Percentiles rank a stretch among this genome's conserved stretches.
phyloP scores from a whole-genome alignment of 2,797 vertebrate species.

The Melanotaenia nigrans region DNA sequence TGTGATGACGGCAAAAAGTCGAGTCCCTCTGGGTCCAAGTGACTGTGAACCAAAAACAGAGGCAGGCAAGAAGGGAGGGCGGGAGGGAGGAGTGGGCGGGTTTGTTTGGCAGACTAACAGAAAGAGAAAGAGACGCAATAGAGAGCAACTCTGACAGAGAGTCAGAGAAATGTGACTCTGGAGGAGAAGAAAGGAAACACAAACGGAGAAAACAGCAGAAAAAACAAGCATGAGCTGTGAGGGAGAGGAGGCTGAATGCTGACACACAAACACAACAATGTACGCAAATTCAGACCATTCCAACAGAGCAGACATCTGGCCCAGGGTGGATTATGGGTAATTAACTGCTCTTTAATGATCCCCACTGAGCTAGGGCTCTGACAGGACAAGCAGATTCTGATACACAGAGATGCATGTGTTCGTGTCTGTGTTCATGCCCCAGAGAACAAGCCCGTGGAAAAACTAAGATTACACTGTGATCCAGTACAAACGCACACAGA shows the following conservation, averaged over 20 bases:
- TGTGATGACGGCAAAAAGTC: conserved; percentile 39
- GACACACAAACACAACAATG: not conserved
- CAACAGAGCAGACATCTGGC: conserved; percentile 76
- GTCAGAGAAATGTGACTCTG: not conserved
- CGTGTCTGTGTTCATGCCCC: conserved; percentile 8
- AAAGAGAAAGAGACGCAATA: conserved; percentile 3
- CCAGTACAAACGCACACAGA: conserved; percentile 12
- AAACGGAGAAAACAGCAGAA: too few relatives aligned
- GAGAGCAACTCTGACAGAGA: conserved; percentile 8
- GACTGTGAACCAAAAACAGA: conserved; percentile 26
- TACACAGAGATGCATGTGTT: conserved; percentile 16
- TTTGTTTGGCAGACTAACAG: conserved; percentile 37
- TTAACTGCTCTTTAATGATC: conserved; percentile 79
- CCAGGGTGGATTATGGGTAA: conserved; percentile 78
- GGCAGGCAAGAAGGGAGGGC: conserved; percentile 1
- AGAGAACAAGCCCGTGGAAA: conserved; percentile 43
- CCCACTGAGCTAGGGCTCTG: conserved; percentile 36
- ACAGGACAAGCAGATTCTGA: conserved; percentile 37
- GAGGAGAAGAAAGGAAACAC: not conserved
- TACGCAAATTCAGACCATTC: conserved; percentile 26
- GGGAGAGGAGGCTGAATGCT: conserved; percentile 1
- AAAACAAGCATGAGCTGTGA: not conserved
- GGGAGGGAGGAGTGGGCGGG: conserved; percentile 29
- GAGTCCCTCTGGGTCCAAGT: conserved; percentile 39
- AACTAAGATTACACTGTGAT: conserved; percentile 58